Conservation (phyloP, 2,888 invertebrate species). For the Cephus rjabovi region DNA sequence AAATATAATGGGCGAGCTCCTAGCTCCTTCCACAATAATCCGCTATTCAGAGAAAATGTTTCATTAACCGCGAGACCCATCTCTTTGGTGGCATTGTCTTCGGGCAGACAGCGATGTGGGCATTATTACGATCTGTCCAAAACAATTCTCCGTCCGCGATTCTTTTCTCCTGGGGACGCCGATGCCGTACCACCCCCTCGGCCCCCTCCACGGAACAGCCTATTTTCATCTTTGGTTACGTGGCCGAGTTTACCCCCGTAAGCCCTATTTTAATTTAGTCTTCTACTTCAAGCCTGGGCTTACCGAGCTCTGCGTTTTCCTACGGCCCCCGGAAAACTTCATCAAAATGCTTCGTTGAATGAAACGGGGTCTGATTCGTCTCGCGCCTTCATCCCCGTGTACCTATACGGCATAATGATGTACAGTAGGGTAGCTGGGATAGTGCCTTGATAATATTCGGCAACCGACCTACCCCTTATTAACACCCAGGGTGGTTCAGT, state of each 20-base stretch:
- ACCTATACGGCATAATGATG: neutral
- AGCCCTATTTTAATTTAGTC: neutral
- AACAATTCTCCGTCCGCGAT: constrained; percentile 20
- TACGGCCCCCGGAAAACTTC: neutral
- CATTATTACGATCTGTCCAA: constrained; percentile 30
- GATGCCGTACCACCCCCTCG: neutral
- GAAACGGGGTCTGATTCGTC: neutral
- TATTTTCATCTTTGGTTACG: neutral
- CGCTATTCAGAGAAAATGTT: constrained; percentile 12
- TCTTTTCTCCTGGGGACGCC: neutral
- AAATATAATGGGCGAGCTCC: neutral
- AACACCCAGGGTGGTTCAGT: neutral
- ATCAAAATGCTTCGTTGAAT: neutral
- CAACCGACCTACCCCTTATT: neutral
- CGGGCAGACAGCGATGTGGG: constrained; percentile 18
- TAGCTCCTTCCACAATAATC: neutral
- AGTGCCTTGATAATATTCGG: neutral
- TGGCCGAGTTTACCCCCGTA: neutral
- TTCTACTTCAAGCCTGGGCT: neutral
- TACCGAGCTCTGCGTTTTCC: neutral
- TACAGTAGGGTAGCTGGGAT: neutral
- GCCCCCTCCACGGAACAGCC: neutral
- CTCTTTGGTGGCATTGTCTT: constrained; percentile 19
- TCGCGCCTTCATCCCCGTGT: neutral
- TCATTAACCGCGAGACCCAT: constrained; percentile 21